Evolutionary conservation across 2,113 vertebrate genomes (phyloP).

Genomic region (Dipodomys stephensi): DNA sequence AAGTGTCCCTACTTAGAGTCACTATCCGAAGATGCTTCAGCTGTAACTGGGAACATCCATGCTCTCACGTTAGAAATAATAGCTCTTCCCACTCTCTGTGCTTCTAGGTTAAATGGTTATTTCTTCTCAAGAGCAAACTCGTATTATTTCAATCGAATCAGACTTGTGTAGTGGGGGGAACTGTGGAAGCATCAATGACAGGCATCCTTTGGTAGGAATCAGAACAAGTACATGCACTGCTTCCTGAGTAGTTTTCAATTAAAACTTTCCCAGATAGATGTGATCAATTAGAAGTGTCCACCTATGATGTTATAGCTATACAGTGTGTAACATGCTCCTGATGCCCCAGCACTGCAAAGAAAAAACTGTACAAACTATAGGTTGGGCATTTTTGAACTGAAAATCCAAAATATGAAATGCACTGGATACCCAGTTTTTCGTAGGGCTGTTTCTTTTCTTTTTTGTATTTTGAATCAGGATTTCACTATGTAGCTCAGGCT

Average conservation of each 20-base stretch:
- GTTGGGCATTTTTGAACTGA: not conserved
- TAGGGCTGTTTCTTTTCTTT: too few species aligned
- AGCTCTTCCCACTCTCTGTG: not conserved
- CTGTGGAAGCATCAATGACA: not conserved
- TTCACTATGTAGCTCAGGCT: too few species aligned
- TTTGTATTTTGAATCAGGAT: too few species aligned
- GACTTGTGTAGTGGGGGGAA: not conserved
- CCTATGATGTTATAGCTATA: not conserved
- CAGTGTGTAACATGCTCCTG: not conserved
- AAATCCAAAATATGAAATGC: not conserved
- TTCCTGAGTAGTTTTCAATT: conserved; percentile 32
- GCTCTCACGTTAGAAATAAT: not conserved
- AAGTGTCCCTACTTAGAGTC: not conserved
- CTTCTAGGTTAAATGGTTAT: not conserved
- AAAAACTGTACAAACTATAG: not conserved
- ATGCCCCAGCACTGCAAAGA: not conserved
- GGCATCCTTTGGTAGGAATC: not conserved
- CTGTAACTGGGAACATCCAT: not conserved
- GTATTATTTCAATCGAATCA: too few species aligned
- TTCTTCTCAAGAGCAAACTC: not conserved
- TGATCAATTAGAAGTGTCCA: not conserved
- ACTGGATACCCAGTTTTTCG: not conserved
- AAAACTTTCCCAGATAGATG: not conserved
- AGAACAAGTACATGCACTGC: not conserved
- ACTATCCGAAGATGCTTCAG: not conserved